phyloP scores from a whole-genome alignment of 1,140 invertebrate species.

The Amphibalanus amphitrite region DNA sequence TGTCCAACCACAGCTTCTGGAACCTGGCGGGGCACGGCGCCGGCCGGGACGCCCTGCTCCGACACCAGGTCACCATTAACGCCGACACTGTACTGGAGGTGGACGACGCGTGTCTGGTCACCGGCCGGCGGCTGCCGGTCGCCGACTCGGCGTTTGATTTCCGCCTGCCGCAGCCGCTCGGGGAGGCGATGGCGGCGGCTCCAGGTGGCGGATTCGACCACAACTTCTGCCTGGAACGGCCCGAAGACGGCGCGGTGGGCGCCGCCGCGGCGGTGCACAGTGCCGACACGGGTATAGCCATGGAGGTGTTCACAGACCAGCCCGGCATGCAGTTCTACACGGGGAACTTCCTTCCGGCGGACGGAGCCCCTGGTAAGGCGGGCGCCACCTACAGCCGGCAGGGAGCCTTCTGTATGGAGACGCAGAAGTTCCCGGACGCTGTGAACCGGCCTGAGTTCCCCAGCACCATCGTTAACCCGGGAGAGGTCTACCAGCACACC shows the following conservation, averaged over 20 bases:
- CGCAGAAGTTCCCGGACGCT: constrained; percentile 82
- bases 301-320: constrained; percentile 66
- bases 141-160: constrained; percentile 50
- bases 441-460: constrained; percentile 66
- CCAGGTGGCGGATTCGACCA: constrained; percentile 49
- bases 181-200: constrained; percentile 30
- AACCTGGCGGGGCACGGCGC: constrained; percentile 43
- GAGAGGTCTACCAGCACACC: constrained; percentile 44
- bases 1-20: constrained; percentile 88
- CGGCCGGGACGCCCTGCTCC: constrained; percentile 35
- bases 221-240: constrained; percentile 44
- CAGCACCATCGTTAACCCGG: constrained; percentile 47
- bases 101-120: constrained; percentile 10
- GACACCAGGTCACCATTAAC: constrained; percentile 42
- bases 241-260: constrained; percentile 17
- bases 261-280: too few relatives aligned
- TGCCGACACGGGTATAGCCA: too few relatives aligned
- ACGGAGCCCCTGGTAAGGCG: constrained; percentile 42
- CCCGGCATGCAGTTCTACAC: constrained; percentile 86
- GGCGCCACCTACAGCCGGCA: constrained; percentile 51
- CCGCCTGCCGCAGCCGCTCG: constrained; percentile 33
- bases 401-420: constrained; percentile 71
- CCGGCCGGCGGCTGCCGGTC: constrained; percentile 46
- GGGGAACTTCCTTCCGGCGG: constrained; percentile 46
- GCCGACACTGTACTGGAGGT: constrained; percentile 51